Percentiles rank a stretch among this genome's conserved stretches.
Conservation (phyloP, 2,797 vertebrate genomes). For the Gambusia yucatana region DNA sequence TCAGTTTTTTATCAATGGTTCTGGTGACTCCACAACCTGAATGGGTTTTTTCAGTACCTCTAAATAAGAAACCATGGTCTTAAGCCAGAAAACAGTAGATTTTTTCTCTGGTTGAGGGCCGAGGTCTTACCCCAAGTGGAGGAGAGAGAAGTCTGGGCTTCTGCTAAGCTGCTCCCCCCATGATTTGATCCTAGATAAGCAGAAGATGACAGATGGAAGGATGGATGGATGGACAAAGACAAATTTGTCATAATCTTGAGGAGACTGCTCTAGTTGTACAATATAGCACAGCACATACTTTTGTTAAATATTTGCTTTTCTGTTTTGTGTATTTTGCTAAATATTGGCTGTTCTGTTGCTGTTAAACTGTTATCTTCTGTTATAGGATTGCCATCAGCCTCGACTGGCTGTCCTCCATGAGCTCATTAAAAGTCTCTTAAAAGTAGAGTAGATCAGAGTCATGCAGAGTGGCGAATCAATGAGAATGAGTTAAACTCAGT, state of each 20-base stretch:
- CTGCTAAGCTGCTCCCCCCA: too few relatives aligned
- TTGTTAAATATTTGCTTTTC: not conserved
- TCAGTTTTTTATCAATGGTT: too few relatives aligned
- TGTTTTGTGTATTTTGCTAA: not conserved
- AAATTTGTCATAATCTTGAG: not conserved
- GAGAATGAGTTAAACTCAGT: not conserved
- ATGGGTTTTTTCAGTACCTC: too few relatives aligned
- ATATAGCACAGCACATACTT: not conserved
- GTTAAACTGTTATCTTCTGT: slow-evolving; percentile 4
- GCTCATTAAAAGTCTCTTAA: slow-evolving; percentile 19
- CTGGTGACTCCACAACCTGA: not conserved
- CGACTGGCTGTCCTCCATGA: not conserved
- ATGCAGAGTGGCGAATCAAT: not conserved
- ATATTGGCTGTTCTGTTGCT: not conserved
- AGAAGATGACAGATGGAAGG: too few relatives aligned
- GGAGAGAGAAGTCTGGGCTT: too few relatives aligned
- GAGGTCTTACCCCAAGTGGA: too few relatives aligned
- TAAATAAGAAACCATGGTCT: too few relatives aligned
- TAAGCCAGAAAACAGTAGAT: too few relatives aligned
- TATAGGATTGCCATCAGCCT: not conserved
- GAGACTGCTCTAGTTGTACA: not conserved
- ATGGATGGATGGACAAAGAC: not conserved
- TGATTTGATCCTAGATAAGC: too few relatives aligned
- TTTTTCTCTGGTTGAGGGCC: too few relatives aligned
- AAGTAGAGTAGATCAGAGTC: not conserved